phyloP scores from a whole-genome alignment of 2,113 vertebrate genomes.

The Semnopithecus entellus region DNA sequence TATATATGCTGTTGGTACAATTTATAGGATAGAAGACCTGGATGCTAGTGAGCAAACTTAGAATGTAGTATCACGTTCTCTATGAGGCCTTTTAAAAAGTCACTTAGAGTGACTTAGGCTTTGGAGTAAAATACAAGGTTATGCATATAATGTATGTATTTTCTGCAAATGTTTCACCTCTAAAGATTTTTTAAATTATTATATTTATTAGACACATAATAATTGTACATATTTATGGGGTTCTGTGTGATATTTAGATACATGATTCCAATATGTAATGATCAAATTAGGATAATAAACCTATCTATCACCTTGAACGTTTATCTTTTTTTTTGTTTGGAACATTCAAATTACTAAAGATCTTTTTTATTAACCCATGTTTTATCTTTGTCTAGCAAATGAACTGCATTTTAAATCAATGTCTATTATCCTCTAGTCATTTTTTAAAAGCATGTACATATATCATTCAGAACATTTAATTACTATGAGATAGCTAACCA shows the following conservation, averaged over 20 bases:
- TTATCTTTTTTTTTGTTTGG: not conserved
- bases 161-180: not conserved
- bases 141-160: not conserved
- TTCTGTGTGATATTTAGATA: not conserved
- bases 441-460: not conserved
- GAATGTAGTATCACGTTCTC: not conserved
- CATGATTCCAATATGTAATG: not conserved
- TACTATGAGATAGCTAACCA: constrained; percentile 35
- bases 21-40: not conserved
- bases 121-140: not conserved
- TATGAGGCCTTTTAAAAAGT: not conserved
- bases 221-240: not conserved
- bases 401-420: constrained; percentile 39
- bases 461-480: constrained; percentile 47
- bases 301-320: not conserved
- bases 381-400: constrained; percentile 44
- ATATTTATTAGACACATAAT: not conserved
- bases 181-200: not conserved
- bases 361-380: not conserved
- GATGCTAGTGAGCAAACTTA: not conserved
- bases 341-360: not conserved
- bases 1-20: not conserved
- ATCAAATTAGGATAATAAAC: not conserved
- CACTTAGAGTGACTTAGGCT: not conserved
- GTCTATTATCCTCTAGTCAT: constrained; percentile 24